Base-by-base conservation (phyloP, 2,888 invertebrate genomes). In the Ormyrus labotus region DNA sequence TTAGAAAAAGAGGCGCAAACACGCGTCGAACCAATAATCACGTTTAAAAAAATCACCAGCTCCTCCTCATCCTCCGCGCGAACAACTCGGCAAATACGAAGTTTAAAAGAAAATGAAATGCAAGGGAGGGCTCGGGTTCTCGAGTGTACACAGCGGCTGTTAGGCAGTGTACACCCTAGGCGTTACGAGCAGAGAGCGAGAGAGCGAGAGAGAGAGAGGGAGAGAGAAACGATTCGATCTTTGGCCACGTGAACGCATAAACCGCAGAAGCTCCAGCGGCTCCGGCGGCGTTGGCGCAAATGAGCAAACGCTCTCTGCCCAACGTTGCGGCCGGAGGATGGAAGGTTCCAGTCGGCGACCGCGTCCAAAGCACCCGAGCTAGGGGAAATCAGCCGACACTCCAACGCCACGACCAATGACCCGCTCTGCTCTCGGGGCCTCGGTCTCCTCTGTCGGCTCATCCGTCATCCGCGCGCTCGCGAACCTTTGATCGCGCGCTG, bases 281-380 rank as follows among this genome's bases (percentile, higher is more conserved):
- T n/a, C 11, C 10, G 57, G n/a, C 57, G 5, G 57, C n/a, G 57
- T 11, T 7, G 6, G 9, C 19, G 19, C 13, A 60, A 57, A 60
- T 34, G 60, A 60, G 60, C 6, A 5, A 60, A 60, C 13, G 60
- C 5, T 19, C 19, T 19, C 19, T 19, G 60, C 60, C 5, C 60
- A 11, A 57, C 6, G 60, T 19, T 6, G 6, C n/a, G 9, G 53
- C 74, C 81, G 74, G 78, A 83, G 82, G 80, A 82, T 78, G 81
- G 78, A 81, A 83, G 82, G 82, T 82, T 82, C 82, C 82, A 82
- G 78, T 83, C 83, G 73, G 58, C 71, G 80, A 80, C 80, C 80
- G 78, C 80, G 60, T 19, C 19, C 60, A 19, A 13, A 6, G 60
- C 6, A 10, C n/a, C 9, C n/a, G 5, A 2, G 19, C 60, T 19